Conservation (phyloP, 2,888 invertebrate species). For the Drosophila lacicola region DNA sequence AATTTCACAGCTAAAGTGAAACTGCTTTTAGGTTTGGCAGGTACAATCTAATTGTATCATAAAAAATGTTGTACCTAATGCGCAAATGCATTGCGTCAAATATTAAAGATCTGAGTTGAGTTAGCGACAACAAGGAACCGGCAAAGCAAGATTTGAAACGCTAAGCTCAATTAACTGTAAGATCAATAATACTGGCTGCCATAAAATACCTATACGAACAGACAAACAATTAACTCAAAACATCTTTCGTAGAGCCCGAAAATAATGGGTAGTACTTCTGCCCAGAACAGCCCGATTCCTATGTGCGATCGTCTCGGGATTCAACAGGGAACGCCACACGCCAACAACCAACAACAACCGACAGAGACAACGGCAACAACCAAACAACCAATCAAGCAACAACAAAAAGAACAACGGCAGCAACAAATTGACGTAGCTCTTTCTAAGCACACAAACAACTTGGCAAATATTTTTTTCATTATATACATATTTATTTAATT, state of each 20-base stretch:
- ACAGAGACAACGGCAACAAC: conserved; percentile 12
- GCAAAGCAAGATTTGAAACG: conserved; percentile 31
- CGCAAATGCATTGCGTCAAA: conserved; percentile 12
- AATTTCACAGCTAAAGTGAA: not conserved
- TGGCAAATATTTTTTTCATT: conserved; percentile 39
- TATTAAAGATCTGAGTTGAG: conserved; percentile 2
- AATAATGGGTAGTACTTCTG: conserved; percentile 20
- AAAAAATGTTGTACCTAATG: conserved; percentile 9
- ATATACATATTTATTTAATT: conserved; percentile 46
- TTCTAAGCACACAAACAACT: conserved; percentile 36
- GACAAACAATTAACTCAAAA: conserved; percentile 30
- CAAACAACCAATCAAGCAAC: conserved; percentile 3
- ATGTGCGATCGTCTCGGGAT: conserved; percentile 40
- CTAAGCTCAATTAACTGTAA: conserved; percentile 27
- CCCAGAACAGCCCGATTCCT: conserved; percentile 4
- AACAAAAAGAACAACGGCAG: conserved; percentile 11
- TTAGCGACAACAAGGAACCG: conserved; percentile 13
- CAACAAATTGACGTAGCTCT: conserved; percentile 48
- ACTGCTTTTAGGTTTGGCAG: not conserved
- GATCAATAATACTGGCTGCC: conserved; percentile 39
- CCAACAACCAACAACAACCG: conserved; percentile 32
- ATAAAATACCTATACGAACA: conserved; percentile 30
- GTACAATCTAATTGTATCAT: not conserved
- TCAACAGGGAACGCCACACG: conserved; percentile 43
- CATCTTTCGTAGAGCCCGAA: conserved; percentile 13